phyloP scores from a whole-genome alignment of 2,113 vertebrate genomes.

The Cochlearius cochlearius region DNA sequence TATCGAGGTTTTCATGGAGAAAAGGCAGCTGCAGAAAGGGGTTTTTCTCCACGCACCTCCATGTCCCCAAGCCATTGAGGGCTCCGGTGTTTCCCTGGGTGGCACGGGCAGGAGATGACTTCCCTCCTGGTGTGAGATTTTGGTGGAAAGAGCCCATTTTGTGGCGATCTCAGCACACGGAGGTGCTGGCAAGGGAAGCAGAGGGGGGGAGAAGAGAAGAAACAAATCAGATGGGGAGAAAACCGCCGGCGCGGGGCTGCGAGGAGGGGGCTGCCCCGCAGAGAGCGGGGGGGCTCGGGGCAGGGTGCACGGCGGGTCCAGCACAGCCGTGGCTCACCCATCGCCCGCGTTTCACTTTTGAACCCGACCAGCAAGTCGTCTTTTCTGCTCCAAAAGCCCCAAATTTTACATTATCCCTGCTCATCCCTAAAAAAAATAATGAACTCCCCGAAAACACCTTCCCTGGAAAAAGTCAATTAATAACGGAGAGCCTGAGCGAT shows the following conservation, averaged over 20 bases:
- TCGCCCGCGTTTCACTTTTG: rapidly evolving
- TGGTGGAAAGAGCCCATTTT: not conserved
- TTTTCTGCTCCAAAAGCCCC: not conserved
- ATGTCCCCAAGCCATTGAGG: rapidly evolving
- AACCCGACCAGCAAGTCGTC: not conserved
- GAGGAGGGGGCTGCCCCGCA: rapidly evolving
- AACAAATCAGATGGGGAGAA: not conserved
- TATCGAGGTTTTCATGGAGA: not conserved
- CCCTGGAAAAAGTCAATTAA: not conserved
- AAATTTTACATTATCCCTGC: not conserved
- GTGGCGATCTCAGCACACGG: rapidly evolving
- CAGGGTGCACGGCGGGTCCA: not conserved
- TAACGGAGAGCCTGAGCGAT: rapidly evolving
- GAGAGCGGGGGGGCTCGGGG: rapidly evolving
- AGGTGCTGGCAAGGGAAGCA: not conserved
- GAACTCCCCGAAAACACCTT: rapidly evolving
- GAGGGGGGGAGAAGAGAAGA: not conserved
- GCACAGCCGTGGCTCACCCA: rapidly evolving
- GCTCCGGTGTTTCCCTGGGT: rapidly evolving
- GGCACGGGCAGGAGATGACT: not conserved
- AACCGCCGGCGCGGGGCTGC: rapidly evolving
- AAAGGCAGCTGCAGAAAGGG: not conserved
- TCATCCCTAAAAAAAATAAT: not conserved
- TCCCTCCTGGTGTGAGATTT: not conserved
- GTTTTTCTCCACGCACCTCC: not conserved